Evolutionary conservation across 1,140 invertebrate species (phyloP).

Genomic region (Sitobion miscanthi): DNA sequence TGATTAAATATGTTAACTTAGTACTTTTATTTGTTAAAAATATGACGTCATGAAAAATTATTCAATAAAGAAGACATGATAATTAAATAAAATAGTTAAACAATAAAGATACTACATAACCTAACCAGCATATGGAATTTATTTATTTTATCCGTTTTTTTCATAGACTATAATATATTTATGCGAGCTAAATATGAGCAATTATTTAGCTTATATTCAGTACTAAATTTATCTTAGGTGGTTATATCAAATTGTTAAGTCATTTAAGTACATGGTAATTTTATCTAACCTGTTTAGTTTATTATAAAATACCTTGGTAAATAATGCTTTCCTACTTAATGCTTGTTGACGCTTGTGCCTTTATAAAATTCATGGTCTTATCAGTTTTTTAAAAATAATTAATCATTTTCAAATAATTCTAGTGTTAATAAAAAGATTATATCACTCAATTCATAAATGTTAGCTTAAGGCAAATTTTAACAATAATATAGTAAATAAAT

Average conservation of each 20-base stretch:
- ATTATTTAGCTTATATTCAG: background rate
- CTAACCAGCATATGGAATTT: background rate
- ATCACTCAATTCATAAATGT: background rate
- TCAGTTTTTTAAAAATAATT: background rate
- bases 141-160: background rate
- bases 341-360: background rate
- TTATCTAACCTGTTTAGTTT: background rate
- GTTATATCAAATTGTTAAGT: background rate
- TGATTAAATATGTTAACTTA: too few relatives aligned
- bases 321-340: background rate
- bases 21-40: background rate
- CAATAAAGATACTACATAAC: background rate
- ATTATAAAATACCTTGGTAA: constrained; percentile 25
- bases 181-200: background rate
- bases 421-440: background rate
- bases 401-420: background rate
- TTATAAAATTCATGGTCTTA: background rate
- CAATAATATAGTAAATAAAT: background rate
- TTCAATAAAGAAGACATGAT: background rate
- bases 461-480: background rate
- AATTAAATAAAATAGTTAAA: background rate
- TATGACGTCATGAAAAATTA: background rate
- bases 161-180: background rate
- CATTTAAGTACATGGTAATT: constrained; percentile 15
- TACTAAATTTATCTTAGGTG: background rate